Evolutionary conservation across 1,140 invertebrate species (phyloP), one percentile per base, ranked within the genome.

Genomic region (Adelges cooleyi): DNA sequence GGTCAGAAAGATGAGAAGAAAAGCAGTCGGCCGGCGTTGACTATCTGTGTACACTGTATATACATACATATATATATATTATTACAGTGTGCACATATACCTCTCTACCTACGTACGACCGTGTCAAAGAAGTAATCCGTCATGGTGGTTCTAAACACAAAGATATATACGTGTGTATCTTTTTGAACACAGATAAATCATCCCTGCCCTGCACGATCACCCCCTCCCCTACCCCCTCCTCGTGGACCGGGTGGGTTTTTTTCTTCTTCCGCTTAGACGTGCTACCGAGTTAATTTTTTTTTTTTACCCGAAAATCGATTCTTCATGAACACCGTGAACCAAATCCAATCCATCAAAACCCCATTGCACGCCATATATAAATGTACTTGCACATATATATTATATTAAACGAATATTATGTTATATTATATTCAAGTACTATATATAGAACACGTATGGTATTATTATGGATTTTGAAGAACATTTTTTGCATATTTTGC

Each of bases 121-220:
- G 53, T 56, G 53, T 56, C 53, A 56, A 56, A 56, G 53, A 56
- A 23, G 53, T 56, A 56, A 56, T 56, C 53, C 53, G 53, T 56
- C 53, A 56, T 42, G 53, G 53, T 38, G n/a, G n/a, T n/a, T 33
- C 29, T 11, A 13, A 23, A 44, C 38, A 56, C 53, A 56, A 56
- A 56, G 23, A 56, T 42, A 44, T 42, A 18, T 36, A 13, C 11
- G 51, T n/a, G 33, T n/a, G 36, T 54, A 23, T 56, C 33, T 56
- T 56, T n/a, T 56, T 25, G 53, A 56, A 56, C 38, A 42, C 22
- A 56, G 53, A 56, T 56, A 56, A 56, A 56, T 56, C 53, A 56
- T 56, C 53, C 53, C 53, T 56, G 36, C 22, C 53, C 38, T 13
- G 27, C 13, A 25, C 29, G 15, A n/a, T 18, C 3, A n/a, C 9